These are phyloP conservation scores for Pristionchus exspectatus DNA, from an alignment of 2,888 invertebrate species.

Conservation along the genomic window DNA sequence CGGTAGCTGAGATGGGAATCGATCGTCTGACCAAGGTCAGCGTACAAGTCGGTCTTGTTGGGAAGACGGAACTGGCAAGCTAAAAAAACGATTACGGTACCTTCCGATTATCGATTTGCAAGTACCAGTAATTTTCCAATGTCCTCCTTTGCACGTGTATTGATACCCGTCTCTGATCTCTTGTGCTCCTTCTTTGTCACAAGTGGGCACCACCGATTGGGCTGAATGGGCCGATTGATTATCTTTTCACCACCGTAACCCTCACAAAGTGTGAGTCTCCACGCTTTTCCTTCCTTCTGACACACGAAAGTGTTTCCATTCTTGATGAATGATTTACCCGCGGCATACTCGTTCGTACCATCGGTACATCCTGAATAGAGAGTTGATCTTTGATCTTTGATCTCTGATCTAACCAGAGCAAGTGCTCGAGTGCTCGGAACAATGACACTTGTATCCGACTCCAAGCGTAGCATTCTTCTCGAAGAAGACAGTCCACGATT, in stretches of 20 bases:
- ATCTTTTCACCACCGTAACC: not conserved
- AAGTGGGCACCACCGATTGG: not conserved
- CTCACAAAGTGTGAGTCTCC: conserved; percentile 22
- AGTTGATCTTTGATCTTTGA: conserved; percentile 11
- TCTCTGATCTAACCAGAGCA: conserved; percentile 13
- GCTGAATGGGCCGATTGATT: conserved; percentile 14
- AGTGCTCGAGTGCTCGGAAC: conserved; percentile 6
- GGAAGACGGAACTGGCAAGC: conserved; percentile 39
- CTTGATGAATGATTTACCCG: conserved; percentile 16
- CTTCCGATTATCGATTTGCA: not conserved
- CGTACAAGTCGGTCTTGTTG: conserved; percentile 40
- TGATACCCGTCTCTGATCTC: conserved; percentile 17
- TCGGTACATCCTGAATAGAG: conserved; percentile 30
- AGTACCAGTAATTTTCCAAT: not conserved
- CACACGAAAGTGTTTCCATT: conserved; percentile 28
- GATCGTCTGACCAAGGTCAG: conserved; percentile 39
- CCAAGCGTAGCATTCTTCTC: conserved; percentile 28
- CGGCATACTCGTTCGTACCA: not conserved
- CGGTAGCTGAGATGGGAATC: conserved; percentile 46
- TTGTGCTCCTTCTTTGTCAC: conserved; percentile 4
- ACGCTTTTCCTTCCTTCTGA: conserved; percentile 1
- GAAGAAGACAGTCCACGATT: conserved; percentile 32
- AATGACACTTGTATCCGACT: conserved; percentile 21
- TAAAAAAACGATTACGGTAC: not conserved
- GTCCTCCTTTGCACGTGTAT: conserved; percentile 37